Conservation (phyloP, 2,113 vertebrate species). For the Sylvilagus bachmani region DNA sequence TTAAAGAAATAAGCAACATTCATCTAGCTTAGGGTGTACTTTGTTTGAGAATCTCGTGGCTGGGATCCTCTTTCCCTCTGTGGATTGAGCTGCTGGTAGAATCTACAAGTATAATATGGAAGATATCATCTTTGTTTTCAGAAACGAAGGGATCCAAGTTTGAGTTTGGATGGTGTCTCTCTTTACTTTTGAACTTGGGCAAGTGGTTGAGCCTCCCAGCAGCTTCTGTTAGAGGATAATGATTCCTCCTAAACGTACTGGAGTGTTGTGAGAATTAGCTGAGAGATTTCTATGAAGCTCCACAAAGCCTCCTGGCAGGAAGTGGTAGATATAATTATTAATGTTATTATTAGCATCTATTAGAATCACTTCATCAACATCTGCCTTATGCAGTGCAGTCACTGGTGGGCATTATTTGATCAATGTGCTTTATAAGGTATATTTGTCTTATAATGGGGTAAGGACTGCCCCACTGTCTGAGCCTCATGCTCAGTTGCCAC, state of each 20-base stretch:
- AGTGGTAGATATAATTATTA: neutral
- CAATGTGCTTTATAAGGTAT: neutral
- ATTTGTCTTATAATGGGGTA: neutral
- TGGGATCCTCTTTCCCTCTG: neutral
- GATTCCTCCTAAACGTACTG: neutral
- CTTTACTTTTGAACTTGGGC: neutral
- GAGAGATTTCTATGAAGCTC: neutral
- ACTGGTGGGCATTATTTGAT: neutral
- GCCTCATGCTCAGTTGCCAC: neutral
- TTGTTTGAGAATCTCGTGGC: neutral
- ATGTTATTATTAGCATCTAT: neutral
- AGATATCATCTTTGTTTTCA: neutral
- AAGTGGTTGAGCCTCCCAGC: neutral
- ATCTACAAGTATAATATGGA: neutral
- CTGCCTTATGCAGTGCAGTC: neutral
- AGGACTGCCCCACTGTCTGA: neutral
- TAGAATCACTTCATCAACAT: neutral
- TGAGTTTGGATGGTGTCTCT: slow-evolving; percentile 9
- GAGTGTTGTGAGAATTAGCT: neutral
- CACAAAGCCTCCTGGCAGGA: neutral
- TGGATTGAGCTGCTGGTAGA: neutral
- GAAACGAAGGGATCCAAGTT: neutral
- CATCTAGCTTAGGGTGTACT: neutral
- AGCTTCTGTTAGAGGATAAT: neutral
- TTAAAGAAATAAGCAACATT: neutral